Percentiles rank a stretch among this genome's conserved stretches.
Conservation (phyloP, 2,113 vertebrate genomes). For the Motacilla tschutschensis region DNA sequence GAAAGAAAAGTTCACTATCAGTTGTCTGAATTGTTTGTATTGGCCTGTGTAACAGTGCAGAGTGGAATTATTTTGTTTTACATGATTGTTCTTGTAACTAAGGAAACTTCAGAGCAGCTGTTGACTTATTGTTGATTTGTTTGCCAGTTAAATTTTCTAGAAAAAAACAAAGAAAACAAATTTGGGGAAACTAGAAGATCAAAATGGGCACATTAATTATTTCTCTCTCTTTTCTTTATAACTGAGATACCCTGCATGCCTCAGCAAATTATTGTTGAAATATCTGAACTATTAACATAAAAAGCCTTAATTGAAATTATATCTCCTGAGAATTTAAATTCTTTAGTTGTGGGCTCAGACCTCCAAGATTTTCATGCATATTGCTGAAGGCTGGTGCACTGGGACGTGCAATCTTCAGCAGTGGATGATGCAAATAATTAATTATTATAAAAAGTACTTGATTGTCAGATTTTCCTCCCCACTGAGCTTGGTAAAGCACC, state of each 20-base stretch:
- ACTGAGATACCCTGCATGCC: not conserved
- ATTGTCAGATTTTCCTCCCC: not conserved
- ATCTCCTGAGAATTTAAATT: not conserved
- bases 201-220: not conserved
- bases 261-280: slow-evolving; percentile 27
- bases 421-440: slow-evolving; percentile 9
- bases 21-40: not conserved
- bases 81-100: not conserved
- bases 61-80: slow-evolving; percentile 17
- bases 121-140: not conserved
- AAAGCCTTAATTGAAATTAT: slow-evolving; percentile 18
- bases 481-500: not conserved
- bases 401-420: not conserved
- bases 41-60: not conserved
- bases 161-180: not conserved
- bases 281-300: slow-evolving; percentile 4
- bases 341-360: slow-evolving; percentile 1
- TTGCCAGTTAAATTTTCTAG: slow-evolving; percentile 17
- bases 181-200: not conserved
- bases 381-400: not conserved
- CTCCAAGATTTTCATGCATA: not conserved
- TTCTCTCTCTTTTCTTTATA: not conserved
- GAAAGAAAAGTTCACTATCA: not conserved
- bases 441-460: not conserved
- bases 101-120: slow-evolving; percentile 11